Percentiles rank a stretch among this genome's conserved stretches.
Conservation (phyloP, 2,888 invertebrate species). For the Archips xylosteana region DNA sequence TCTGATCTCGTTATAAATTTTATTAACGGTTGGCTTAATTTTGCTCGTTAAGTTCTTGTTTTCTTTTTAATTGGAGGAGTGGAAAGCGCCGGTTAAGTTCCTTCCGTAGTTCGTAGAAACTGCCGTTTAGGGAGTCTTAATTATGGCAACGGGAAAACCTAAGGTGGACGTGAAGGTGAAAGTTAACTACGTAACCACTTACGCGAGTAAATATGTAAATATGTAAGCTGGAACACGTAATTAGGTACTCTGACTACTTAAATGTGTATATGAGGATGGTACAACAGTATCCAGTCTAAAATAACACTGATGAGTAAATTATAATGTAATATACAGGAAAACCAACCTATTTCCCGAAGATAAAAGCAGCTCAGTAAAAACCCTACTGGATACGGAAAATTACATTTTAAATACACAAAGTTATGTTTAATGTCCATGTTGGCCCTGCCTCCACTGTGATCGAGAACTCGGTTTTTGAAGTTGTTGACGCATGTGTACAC, state of each 20-base stretch:
- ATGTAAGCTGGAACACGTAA: conserved; percentile 50
- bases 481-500: no score
- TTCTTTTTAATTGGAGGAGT: conserved; percentile 51
- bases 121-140: conserved; percentile 55
- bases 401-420: background rate
- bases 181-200: conserved; percentile 62
- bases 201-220: conserved; percentile 52
- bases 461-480: no score
- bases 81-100: conserved; percentile 52
- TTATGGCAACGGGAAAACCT: conserved; percentile 48
- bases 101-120: conserved; percentile 49
- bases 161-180: conserved; percentile 65
- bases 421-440: no score
- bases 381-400: background rate
- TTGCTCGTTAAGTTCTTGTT: conserved; percentile 46
- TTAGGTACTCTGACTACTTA: background rate
- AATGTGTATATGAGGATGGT: background rate
- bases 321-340: background rate
- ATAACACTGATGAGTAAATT: background rate
- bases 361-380: background rate
- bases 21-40: conserved; percentile 48
- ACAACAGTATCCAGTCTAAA: background rate
- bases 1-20: conserved; percentile 43
- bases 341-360: background rate
- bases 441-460: no score